Conservation (phyloP, 2,797 vertebrate species). For the Melanogrammus aeglefinus region DNA sequence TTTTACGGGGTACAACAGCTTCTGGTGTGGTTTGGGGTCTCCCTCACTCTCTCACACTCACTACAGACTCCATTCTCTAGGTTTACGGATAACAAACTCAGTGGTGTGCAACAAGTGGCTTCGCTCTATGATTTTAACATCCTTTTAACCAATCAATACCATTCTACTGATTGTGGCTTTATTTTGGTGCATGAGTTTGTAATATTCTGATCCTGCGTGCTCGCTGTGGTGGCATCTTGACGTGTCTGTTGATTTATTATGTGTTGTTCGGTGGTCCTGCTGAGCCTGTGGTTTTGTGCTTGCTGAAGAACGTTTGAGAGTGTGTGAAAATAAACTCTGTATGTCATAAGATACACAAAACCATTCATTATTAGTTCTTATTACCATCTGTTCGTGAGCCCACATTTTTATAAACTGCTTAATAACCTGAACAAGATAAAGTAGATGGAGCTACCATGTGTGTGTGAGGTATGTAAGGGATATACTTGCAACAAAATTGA, state of each 20-base stretch:
- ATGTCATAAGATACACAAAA: too few relatives aligned
- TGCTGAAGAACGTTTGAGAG: neutral
- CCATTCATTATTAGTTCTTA: too few relatives aligned
- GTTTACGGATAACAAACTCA: neutral
- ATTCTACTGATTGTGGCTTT: neutral
- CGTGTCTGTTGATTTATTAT: neutral
- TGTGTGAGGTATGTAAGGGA: neutral
- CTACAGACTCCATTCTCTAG: conserved; percentile 3
- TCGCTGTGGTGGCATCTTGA: neutral
- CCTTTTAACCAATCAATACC: neutral
- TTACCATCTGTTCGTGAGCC: too few relatives aligned
- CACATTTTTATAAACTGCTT: too few relatives aligned
- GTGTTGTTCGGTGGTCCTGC: neutral
- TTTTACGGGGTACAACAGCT: neutral
- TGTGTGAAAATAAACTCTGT: neutral
- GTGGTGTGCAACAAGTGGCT: neutral
- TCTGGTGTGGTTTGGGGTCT: neutral
- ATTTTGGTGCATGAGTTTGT: neutral
- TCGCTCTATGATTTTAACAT: neutral
- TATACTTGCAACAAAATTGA: too few relatives aligned
- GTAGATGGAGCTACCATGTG: neutral
- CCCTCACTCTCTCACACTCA: neutral
- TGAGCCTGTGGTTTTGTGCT: neutral
- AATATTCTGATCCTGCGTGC: neutral
- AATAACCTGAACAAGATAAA: too few relatives aligned